Percentiles rank a stretch among this genome's conserved stretches.
Conservation (phyloP, 2,113 vertebrate species). For the Tor tambroides region DNA sequence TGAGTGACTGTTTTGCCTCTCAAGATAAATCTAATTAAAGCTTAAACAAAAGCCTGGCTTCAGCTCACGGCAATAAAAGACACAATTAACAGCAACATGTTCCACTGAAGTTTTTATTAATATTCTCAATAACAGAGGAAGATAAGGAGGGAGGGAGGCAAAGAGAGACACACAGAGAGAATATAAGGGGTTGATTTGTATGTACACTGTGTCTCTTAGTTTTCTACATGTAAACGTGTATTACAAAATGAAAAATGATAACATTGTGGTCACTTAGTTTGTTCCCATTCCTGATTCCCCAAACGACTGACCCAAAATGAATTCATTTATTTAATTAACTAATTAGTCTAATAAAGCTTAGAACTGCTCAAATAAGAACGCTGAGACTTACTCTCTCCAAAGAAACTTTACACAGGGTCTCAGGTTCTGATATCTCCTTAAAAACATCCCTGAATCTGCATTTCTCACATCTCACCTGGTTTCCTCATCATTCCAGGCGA, state of each 20-base stretch:
- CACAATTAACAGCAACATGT: conserved; percentile 21
- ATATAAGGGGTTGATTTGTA: neutral
- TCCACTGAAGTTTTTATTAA: conserved; percentile 24
- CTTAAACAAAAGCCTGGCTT: conserved; percentile 33
- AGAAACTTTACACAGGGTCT: neutral
- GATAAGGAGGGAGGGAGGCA: neutral
- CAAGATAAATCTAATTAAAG: conserved; percentile 48
- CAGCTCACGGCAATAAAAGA: conserved; percentile 41
- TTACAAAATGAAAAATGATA: neutral
- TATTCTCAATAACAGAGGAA: neutral
- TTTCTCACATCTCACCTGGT: conserved; percentile 84
- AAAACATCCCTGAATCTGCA: neutral
- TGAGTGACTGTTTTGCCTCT: neutral
- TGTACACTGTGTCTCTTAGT: neutral
- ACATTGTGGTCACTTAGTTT: neutral
- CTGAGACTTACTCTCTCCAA: neutral
- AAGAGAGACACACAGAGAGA: neutral
- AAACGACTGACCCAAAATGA: neutral
- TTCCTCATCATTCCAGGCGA: conserved; percentile 96
- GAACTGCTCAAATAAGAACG: too few relatives aligned
- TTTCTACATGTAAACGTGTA: neutral
- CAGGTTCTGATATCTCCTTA: neutral
- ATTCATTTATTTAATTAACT: neutral
- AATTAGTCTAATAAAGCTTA: neutral
- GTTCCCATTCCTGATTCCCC: neutral